These are phyloP conservation scores for Sclerurus mexicanus DNA, from an alignment of 2,113 vertebrate genomes.

Conservation along the genomic window DNA sequence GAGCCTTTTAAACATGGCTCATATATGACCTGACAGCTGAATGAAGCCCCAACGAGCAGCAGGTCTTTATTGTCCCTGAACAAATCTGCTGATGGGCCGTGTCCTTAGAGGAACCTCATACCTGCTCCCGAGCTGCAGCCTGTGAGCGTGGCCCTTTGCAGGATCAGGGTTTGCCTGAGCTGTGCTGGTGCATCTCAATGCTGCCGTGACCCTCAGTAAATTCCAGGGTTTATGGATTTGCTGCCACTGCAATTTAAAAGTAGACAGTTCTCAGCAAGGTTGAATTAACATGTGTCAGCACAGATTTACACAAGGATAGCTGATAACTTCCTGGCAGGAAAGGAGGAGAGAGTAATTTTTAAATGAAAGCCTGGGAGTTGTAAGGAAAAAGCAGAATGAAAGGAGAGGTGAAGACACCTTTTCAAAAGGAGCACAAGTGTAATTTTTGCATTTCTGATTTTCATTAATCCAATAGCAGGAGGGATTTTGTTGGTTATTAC, in stretches of 20 bases:
- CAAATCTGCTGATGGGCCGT: background rate
- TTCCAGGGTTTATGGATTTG: slow-evolving; percentile 29
- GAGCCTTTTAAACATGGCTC: background rate
- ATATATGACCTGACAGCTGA: background rate
- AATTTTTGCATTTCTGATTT: background rate
- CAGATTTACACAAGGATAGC: slow-evolving; percentile 26
- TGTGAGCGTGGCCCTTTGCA: background rate
- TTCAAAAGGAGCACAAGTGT: background rate
- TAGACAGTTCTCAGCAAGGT: slow-evolving; percentile 33
- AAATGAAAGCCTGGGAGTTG: background rate
- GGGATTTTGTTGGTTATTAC: background rate
- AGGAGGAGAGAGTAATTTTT: background rate
- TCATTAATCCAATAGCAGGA: background rate
- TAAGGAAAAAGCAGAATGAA: background rate
- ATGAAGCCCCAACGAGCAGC: background rate
- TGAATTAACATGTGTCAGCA: slow-evolving; percentile 58
- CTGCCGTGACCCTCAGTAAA: slow-evolving; percentile 15
- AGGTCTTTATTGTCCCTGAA: background rate
- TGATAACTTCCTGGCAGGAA: slow-evolving; percentile 20
- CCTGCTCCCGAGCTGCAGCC: background rate
- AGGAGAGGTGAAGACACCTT: background rate
- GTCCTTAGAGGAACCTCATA: background rate
- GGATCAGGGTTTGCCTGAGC: background rate
- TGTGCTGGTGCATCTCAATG: background rate
- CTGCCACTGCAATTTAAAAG: slow-evolving; percentile 38